phyloP scores from a whole-genome alignment of 1,140 invertebrate species.

The Spodoptera frugiperda region DNA sequence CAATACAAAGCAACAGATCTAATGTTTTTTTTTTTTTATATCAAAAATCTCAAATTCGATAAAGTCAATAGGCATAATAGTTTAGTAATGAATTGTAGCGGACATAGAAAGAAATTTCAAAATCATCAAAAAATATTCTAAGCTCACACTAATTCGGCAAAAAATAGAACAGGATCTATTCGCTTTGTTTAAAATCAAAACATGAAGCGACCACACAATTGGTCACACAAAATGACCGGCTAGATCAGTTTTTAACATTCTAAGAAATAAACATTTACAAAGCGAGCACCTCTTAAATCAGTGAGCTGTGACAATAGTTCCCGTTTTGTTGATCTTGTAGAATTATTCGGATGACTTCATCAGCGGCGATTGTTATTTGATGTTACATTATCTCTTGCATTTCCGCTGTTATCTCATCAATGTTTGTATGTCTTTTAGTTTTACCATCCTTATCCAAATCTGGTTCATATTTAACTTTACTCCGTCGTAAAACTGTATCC shows the following conservation, averaged over 20 bases:
- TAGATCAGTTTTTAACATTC: conserved; percentile 19
- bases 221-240: conserved; percentile 19
- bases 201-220: conserved; percentile 20
- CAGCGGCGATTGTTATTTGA: conserved; percentile 51
- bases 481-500: conserved; percentile 41
- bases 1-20: no score
- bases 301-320: conserved; percentile 48
- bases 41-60: no score
- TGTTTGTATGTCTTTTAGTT: conserved; percentile 47
- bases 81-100: not conserved
- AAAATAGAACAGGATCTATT: not conserved
- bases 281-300: conserved; percentile 18
- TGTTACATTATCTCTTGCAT: conserved; percentile 60
- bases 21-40: no score
- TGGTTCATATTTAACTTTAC: conserved; percentile 38
- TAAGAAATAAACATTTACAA: conserved; percentile 39
- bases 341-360: conserved; percentile 55
- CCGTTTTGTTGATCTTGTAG: conserved; percentile 55
- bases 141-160: not conserved
- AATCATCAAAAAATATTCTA: not conserved
- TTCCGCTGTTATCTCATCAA: conserved; percentile 61
- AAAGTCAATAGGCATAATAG: no score
- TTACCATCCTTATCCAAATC: conserved; percentile 4
- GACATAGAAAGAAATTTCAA: not conserved
- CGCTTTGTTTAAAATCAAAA: not conserved